Base-by-base conservation (phyloP, 2,888 invertebrate genomes). In the Metopia argyrocephala region DNA sequence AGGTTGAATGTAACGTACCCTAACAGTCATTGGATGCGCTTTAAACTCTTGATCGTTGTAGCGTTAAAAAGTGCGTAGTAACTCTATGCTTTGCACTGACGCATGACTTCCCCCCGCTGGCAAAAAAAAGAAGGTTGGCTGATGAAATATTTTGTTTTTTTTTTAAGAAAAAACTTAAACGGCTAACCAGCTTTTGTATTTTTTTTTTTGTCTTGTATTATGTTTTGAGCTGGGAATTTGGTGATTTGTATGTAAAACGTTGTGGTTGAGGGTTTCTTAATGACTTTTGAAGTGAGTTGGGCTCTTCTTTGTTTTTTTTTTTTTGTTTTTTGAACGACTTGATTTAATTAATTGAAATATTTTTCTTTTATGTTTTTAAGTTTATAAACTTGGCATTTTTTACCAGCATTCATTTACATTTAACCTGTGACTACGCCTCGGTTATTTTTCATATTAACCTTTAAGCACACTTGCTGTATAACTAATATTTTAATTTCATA, bases 61-160 rank as follows among this genome's bases (percentile, higher is more conserved):
- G 83, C 78, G 73, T 81, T 76, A 73, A 83, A n/a, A 83, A 81
- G 81, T 81, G 83, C 83, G 83, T 81, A 81, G 69, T 61, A 28
- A 48, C 21, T 31, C 7, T 45, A 57, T 62, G 70, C 70, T 21
- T 20, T 79, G 79, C 79, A 82, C 78, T 79, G 71, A 82, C 82
- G 83, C 83, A 82, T 83, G 79, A 83, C 79, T 69, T 79, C 71
- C 76, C 79, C 78, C 81, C 76, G 65, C 74, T 74, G 78, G 56
- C 82, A 73, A 73, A 69, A 79, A 38, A 38, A 38, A 76, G 65
- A 76, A 82, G 71, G 82, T 79, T 76, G 76, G 64, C 76, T 76
- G 78, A 76, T 31, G 75, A 71, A 82, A 75, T 65, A 52, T 62
- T 73, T n/a, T n/a, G n/a, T n/a, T n/a, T 54, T n/a, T 64, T 27